phyloP scores from a whole-genome alignment of 92 coral and sea anemone species.

The Porites cylindrica region DNA sequence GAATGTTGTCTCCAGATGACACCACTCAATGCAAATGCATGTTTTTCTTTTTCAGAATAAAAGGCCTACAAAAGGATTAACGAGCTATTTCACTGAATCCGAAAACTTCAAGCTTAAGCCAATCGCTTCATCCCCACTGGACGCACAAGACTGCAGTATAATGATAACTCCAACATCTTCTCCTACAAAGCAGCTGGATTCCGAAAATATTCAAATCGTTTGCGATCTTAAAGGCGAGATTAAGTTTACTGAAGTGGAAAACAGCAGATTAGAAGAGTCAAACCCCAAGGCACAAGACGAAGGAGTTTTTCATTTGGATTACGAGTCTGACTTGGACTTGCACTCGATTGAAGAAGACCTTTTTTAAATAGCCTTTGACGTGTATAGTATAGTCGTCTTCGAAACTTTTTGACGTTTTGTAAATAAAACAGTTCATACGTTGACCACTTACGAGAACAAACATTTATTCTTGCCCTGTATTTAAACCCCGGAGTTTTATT shows the following conservation, averaged over 20 bases:
- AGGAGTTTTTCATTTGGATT: conserved; percentile 78
- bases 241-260: conserved; percentile 1
- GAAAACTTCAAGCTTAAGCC: conserved; percentile 90
- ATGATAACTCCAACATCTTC: conserved; percentile 91
- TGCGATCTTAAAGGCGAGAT: conserved; percentile 17
- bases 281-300: conserved; percentile 64
- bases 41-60: conserved; percentile 79
- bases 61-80: conserved; percentile 67
- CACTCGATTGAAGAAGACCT: conserved; percentile 92
- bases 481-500: conserved; percentile 61
- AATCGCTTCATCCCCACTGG: conserved; percentile 78
- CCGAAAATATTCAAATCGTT: conserved; percentile 26
- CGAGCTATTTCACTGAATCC: conserved; percentile 82
- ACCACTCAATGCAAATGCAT: conserved; percentile 13
- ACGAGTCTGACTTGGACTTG: conserved; percentile 80
- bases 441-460: conserved; percentile 33
- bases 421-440: conserved; percentile 32
- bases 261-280: conserved; percentile 13
- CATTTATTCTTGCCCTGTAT: conserved; percentile 80
- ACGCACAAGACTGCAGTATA: conserved; percentile 76
- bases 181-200: conserved; percentile 85
- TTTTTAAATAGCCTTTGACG: conserved; percentile 37
- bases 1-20: conserved; percentile 26
- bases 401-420: conserved; percentile 48
- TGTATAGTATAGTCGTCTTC: conserved; percentile 14